Percentiles rank a stretch among this genome's conserved stretches.
phyloP scores from a whole-genome alignment of 2,113 vertebrate genomes.

The Oreocharis arfaki region DNA sequence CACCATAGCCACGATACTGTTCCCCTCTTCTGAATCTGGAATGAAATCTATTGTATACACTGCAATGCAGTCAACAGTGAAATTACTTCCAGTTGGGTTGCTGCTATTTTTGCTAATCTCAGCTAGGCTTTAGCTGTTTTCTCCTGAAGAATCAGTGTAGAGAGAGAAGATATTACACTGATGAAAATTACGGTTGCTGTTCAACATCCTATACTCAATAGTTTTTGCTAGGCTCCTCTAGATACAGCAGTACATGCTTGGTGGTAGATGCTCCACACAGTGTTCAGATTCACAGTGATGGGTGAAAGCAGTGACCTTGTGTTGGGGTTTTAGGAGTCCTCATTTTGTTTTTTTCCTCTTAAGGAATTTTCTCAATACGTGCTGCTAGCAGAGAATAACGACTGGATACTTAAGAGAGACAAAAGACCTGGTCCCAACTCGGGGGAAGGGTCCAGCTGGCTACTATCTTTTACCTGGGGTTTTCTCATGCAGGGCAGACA shows the following conservation, averaged over 20 bases:
- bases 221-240: neutral
- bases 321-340: neutral
- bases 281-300: neutral
- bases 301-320: rapidly evolving
- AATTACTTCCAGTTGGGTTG: constrained; percentile 10
- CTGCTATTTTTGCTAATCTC: constrained; percentile 21
- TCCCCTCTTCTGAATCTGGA: neutral
- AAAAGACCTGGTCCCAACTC: neutral
- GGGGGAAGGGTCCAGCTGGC: neutral
- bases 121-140: neutral
- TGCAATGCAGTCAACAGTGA: constrained; percentile 4
- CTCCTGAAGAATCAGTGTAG: neutral
- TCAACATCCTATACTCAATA: neutral
- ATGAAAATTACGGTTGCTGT: neutral
- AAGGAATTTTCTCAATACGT: neutral
- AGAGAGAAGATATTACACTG: neutral
- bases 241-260: neutral
- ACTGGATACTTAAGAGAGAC: neutral
- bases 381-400: neutral
- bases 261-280: neutral
- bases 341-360: neutral
- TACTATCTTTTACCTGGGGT: neutral
- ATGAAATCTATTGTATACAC: neutral
- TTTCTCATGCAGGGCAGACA: neutral
- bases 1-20: neutral